Percentiles rank a stretch among this genome's conserved stretches.
These are phyloP conservation scores for Allobates femoralis DNA, from an alignment of 2,797 vertebrate species.

Conservation along the genomic window DNA sequence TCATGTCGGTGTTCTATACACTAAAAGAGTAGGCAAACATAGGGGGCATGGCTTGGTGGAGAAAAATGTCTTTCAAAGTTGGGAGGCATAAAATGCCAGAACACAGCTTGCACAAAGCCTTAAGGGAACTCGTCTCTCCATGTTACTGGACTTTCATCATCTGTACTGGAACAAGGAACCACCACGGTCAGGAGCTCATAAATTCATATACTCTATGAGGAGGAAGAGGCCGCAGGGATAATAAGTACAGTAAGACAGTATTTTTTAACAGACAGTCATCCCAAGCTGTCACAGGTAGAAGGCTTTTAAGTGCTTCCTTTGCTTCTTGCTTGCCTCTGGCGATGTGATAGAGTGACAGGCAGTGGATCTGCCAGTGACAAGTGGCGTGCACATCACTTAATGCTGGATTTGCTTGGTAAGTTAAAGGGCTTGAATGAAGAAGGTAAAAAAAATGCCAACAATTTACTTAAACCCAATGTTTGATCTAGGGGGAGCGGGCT, in stretches of 20 bases:
- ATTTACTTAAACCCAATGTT: not conserved
- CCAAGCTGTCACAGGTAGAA: slow-evolving; percentile 28
- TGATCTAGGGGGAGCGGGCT: not conserved
- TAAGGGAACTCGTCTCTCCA: not conserved
- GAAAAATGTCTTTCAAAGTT: too few species aligned
- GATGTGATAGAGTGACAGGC: not conserved
- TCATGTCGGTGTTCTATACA: too few species aligned
- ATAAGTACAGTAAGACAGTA: not conserved
- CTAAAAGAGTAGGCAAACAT: too few species aligned
- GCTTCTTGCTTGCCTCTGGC: slow-evolving; percentile 38
- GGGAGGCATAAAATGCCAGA: too few species aligned
- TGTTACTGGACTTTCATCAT: slow-evolving; percentile 17
- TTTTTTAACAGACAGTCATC: slow-evolving; percentile 33
- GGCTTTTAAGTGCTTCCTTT: slow-evolving; percentile 42
- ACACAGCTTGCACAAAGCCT: not conserved
- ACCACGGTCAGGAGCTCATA: not conserved
- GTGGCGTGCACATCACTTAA: slow-evolving; percentile 18
- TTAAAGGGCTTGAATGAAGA: slow-evolving; percentile 16
- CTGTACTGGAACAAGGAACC: slow-evolving; percentile 1
- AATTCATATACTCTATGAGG: not conserved
- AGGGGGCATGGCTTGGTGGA: too few species aligned
- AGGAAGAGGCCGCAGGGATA: slow-evolving; percentile 27
- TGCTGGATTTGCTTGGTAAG: slow-evolving; percentile 21
- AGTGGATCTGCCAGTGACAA: slow-evolving; percentile 16
- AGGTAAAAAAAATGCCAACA: not conserved